Evolutionary conservation across 1,140 invertebrate species (phyloP).

Genomic region (Belonocnema kinseyi): DNA sequence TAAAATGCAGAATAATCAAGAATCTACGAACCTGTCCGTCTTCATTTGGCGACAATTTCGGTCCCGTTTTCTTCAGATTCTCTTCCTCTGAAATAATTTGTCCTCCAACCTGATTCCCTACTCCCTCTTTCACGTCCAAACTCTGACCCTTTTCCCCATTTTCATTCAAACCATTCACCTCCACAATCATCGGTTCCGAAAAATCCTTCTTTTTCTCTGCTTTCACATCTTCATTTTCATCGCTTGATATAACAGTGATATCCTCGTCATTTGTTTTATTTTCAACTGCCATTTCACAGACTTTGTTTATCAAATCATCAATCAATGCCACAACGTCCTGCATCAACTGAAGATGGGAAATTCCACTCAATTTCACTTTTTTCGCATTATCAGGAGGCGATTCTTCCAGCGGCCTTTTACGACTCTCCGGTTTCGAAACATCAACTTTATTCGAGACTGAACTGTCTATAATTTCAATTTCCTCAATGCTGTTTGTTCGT

Average conservation of each 20-base stretch:
- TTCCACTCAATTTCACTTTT: slow-evolving; percentile 62
- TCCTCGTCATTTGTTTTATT: slow-evolving; percentile 48
- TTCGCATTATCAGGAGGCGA: slow-evolving; percentile 49
- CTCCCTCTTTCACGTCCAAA: slow-evolving; percentile 62
- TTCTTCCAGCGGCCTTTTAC: slow-evolving; percentile 57
- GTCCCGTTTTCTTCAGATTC: neutral
- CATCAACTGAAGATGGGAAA: slow-evolving; percentile 71
- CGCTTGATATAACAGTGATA: slow-evolving; percentile 66
- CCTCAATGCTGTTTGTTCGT: slow-evolving; percentile 60
- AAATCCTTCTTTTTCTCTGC: slow-evolving; percentile 45
- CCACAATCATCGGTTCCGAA: slow-evolving; percentile 46
- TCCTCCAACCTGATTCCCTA: neutral
- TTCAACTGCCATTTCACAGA: slow-evolving; percentile 61
- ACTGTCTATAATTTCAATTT: slow-evolving; percentile 56
- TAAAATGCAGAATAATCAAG: neutral
- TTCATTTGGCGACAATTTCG: neutral
- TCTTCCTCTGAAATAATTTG: neutral
- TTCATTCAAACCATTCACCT: slow-evolving; percentile 56
- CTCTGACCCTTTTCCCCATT: slow-evolving; percentile 60
- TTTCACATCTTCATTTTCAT: slow-evolving; percentile 65
- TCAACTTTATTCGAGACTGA: slow-evolving; percentile 46
- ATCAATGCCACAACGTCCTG: slow-evolving; percentile 71
- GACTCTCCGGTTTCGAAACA: slow-evolving; percentile 46
- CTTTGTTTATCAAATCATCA: slow-evolving; percentile 70
- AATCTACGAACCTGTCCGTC: neutral